Evolutionary conservation across 1,140 invertebrate genomes (phyloP).

Genomic region (Drosophila athabasca): DNA sequence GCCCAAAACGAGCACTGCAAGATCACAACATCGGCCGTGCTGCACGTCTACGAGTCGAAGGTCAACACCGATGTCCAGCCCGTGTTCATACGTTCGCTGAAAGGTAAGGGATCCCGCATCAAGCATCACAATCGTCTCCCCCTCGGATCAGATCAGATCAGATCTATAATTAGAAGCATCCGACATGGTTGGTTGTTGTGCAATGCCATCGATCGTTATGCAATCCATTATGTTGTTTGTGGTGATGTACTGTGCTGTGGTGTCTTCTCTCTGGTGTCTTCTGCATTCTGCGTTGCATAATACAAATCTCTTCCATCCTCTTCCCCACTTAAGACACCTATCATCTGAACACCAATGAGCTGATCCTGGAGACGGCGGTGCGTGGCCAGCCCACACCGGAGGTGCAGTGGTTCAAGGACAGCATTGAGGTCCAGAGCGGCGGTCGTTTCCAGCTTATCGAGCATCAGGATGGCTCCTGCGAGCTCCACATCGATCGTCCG

Average conservation of each 20-base stretch:
- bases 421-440: constrained; percentile 84
- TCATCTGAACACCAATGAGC: constrained; percentile 78
- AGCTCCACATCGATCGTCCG: constrained; percentile 75
- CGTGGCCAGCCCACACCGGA: constrained; percentile 91
- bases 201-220: constrained; percentile 55
- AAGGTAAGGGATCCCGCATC: constrained; percentile 63
- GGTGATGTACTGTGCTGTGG: not conserved
- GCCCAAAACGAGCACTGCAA: constrained; percentile 85
- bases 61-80: constrained; percentile 75
- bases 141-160: constrained; percentile 5
- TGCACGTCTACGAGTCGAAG: constrained; percentile 84
- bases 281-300: constrained; percentile 29
- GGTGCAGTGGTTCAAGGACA: constrained; percentile 94
- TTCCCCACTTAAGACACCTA: constrained; percentile 67
- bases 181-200: constrained; percentile 43
- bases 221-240: constrained; percentile 38
- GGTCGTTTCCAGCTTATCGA: constrained; percentile 67
- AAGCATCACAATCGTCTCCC: too few species aligned
- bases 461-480: constrained; percentile 75
- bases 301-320: constrained; percentile 14
- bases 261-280: constrained; percentile 24
- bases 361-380: constrained; percentile 85
- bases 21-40: constrained; percentile 83
- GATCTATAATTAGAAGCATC: constrained; percentile 14
- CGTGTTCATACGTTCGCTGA: constrained; percentile 79